Conservation (phyloP, 2,888 invertebrate species). For the Mythimna loreyi region DNA sequence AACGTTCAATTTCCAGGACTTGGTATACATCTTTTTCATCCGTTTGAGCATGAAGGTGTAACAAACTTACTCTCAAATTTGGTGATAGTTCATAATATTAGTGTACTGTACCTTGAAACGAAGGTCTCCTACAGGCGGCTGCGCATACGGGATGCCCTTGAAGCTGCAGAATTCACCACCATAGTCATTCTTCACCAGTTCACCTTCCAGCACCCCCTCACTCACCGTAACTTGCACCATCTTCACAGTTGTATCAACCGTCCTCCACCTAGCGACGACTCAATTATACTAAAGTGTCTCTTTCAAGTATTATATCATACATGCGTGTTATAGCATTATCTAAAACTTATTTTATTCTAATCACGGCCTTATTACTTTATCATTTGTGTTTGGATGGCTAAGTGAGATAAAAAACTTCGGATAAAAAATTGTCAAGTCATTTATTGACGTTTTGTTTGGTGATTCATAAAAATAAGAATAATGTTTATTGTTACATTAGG, state of each 20-base stretch:
- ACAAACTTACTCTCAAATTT: no score
- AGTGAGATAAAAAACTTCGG: conserved; percentile 6
- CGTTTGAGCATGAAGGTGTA: no score
- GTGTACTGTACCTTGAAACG: conserved; percentile 82
- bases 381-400: neutral
- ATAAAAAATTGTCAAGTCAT: neutral
- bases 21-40: no score
- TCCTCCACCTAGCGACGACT: neutral
- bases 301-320: neutral
- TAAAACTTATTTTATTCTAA: neutral
- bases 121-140: conserved; percentile 84
- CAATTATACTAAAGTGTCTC: neutral
- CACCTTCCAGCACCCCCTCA: conserved; percentile 75
- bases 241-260: neutral
- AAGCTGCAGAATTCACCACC: conserved; percentile 71
- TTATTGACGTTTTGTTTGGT: neutral
- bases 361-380: conserved; percentile 2
- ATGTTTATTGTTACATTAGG: no score
- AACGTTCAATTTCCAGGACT: no score
- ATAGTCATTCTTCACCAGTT: conserved; percentile 62
- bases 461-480: no score
- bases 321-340: neutral
- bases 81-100: neutral
- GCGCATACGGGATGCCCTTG: conserved; percentile 87
- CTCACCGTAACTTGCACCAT: conserved; percentile 66